Base-by-base conservation (phyloP, 1,140 invertebrate species). In the Drosophila tani region DNA sequence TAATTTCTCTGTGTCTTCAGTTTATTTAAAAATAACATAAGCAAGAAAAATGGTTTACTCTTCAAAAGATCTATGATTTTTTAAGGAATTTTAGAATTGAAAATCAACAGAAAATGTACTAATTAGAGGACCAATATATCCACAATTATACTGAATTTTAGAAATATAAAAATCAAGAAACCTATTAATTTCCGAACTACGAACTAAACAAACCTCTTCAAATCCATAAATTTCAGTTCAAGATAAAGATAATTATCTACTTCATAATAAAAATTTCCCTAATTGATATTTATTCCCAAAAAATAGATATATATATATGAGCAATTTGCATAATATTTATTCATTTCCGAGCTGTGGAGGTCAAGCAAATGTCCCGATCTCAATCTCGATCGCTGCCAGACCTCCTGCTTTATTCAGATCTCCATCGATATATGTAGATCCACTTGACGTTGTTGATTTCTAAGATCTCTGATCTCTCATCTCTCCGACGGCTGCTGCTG, bases 381-480 rank as follows among this genome's bases (percentile, higher is more conserved):
- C 32, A 7, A 21, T 65, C 14, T 12, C 32, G 14, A 56, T 40
- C 19, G 19, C 32, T n/a, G 35, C 53, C 53, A 56, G 53, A 56
- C 19, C 53, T n/a, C 53, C 8, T 24, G 35, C 53, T 32, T 32
- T 21, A 27, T 65, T 38, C 45, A 40, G 45, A 38, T 15, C 11
- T 21, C 45, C 21, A 66, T 66, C 9, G 29, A 63, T 43, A 35
- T 38, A 35, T 38, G 19, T 40, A 63, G 19, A 40, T 59, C 58
- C 49, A 57, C 60, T 51, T 32, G 46, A 77, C 59, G 21, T 67
- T 64, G 59, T 74, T 47, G 67, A 68, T 69, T 46, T 68, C 40
- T 50, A 55, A 46, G 17, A 32, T 57, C 17, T 53, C 15, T 68
- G 17, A 32, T 57, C 21, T 53, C 17, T 70, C 40, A 15, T 19